Base-by-base conservation (phyloP, 2,888 invertebrate species). In the Papilio gigon region DNA sequence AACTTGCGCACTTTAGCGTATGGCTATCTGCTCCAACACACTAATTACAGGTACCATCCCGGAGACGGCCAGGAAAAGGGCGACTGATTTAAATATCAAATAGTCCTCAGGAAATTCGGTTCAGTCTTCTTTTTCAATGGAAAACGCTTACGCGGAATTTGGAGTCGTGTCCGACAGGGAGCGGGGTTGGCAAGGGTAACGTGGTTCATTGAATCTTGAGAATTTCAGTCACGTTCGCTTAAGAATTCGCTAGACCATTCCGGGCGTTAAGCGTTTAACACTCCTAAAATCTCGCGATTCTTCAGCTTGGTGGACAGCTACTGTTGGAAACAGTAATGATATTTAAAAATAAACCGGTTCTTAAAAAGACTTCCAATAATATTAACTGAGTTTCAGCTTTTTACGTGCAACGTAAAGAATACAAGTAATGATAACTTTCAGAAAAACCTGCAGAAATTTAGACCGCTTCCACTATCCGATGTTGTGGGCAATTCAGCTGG, bases 61-160 rank as follows among this genome's bases (percentile, higher is more conserved):
- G n/a, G n/a, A n/a, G n/a, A n/a, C n/a, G n/a, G n/a, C n/a, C n/a
- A n/a, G n/a, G 50, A 33, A 53, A 61, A 40, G 61, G 47, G 65
- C 61, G 27, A 63, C 50, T 59, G 67, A 70, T 71, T 69, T 70
- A 68, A 67, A 70, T 68, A 61, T 67, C 17, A 59, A 72, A 71
- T 70, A 37, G 44, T 58, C 35, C 42, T 33, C 56, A 17, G 42
- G 37, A 66, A 68, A 70, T 25, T 58, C 37, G 63, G 37, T 53
- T 25, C 53, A 68, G 65, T 61, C 50, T 61, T 67, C 37, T 61
- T 61, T 50, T 61, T 61, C 61, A 53, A 67, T 61, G 42, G 30
- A 53, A 61, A 61, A 61, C 67, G 53, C 67, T 67, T 61, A 61
- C 67, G 50, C 11, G 14, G 14, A 40, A 27, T 61, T 20, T 60